Evolutionary conservation across 2,797 vertebrate genomes (phyloP).

Genomic region (Alauda arvensis): DNA sequence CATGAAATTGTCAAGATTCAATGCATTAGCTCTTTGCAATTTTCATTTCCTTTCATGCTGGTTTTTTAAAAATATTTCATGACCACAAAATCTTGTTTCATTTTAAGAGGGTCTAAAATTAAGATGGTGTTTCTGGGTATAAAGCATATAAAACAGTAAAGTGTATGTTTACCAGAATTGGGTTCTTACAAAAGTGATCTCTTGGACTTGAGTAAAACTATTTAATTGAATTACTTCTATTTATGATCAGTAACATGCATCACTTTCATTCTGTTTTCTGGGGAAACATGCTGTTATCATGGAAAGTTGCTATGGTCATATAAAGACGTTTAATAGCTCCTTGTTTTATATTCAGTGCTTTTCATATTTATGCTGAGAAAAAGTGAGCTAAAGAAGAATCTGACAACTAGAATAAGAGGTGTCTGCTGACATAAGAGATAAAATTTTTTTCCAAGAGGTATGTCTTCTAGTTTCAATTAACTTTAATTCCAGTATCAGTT

Average conservation of each 20-base stretch:
- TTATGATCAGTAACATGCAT: background rate
- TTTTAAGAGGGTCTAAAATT: background rate
- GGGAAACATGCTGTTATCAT: background rate
- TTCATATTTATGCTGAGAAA: background rate
- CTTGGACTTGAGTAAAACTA: background rate
- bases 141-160: background rate
- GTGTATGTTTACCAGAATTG: background rate
- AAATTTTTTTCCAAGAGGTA: background rate
- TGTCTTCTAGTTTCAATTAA: slow-evolving; percentile 18
- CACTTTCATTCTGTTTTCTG: background rate
- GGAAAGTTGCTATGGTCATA: background rate
- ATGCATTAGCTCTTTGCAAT: background rate
- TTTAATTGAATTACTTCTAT: background rate
- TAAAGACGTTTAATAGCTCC: background rate
- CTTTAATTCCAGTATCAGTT: slow-evolving; percentile 1
- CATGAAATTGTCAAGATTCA: background rate
- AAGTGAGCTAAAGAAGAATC: background rate
- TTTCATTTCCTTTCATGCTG: background rate
- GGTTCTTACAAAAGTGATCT: background rate
- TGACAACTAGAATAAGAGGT: background rate
- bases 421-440: background rate
- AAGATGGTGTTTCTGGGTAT: background rate
- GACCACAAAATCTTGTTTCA: background rate
- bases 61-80: background rate
- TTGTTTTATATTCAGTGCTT: background rate